phyloP scores from a whole-genome alignment of 1,140 invertebrate genomes.

The Achatina immaculata region DNA sequence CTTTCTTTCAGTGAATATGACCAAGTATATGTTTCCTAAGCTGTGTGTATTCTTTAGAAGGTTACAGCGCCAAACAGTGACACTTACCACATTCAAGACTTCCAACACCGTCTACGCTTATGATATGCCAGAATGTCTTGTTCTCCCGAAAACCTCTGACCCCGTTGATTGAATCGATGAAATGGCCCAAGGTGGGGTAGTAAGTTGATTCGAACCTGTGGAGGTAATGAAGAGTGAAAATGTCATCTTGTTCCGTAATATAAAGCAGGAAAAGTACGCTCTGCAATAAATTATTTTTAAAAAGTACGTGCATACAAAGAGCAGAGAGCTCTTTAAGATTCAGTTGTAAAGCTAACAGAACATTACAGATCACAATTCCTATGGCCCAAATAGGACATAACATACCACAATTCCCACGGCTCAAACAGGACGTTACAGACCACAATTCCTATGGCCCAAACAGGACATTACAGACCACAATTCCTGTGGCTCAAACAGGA shows the following conservation, averaged over 20 bases:
- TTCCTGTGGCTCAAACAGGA: too few relatives aligned
- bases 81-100: constrained; percentile 18
- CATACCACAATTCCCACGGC: too few relatives aligned
- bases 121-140: constrained; percentile 20
- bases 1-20: too few relatives aligned
- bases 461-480: too few relatives aligned
- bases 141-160: not conserved
- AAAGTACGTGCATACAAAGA: not conserved
- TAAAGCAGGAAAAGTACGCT: not conserved
- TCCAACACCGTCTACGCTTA: not conserved
- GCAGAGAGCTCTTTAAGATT: not conserved
- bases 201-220: not conserved
- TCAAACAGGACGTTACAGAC: too few relatives aligned
- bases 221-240: too few relatives aligned
- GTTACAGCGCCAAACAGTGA: not conserved
- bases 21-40: too few relatives aligned
- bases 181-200: not conserved
- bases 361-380: too few relatives aligned
- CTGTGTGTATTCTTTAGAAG: too few relatives aligned
- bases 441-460: too few relatives aligned
- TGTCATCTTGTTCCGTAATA: not conserved
- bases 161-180: constrained; percentile 17
- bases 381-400: too few relatives aligned
- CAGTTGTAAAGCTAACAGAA: not conserved
- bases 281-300: not conserved